These are phyloP conservation scores for Ashinkailepas kermadecensis DNA, from an alignment of 2,888 invertebrate genomes.

Conservation along the genomic window DNA sequence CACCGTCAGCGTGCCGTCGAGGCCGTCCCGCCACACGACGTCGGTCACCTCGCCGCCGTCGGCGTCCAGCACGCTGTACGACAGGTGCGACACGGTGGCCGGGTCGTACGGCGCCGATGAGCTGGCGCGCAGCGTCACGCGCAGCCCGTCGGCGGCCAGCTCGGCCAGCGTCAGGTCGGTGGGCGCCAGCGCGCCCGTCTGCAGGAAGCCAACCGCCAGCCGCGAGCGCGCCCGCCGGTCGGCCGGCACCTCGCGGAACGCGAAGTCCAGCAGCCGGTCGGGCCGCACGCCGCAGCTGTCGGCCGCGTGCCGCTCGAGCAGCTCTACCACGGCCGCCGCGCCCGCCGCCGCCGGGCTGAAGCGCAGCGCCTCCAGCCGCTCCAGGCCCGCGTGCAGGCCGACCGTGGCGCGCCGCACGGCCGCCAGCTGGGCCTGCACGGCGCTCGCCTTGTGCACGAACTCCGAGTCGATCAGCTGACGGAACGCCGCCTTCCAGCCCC, in stretches of 20 bases:
- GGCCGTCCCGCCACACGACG: not conserved
- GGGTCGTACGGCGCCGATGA: not conserved
- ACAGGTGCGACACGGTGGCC: not conserved
- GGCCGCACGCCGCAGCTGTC: constrained; percentile 1
- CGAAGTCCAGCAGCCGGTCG: not conserved
- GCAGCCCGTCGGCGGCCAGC: not conserved
- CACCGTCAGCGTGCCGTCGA: not conserved
- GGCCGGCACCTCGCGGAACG: not conserved
- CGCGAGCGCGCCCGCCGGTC: constrained; percentile 10
- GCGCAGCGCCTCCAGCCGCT: not conserved
- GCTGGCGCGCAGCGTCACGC: not conserved
- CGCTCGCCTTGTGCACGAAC: not conserved
- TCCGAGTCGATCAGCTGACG: not conserved
- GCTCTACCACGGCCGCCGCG: not conserved
- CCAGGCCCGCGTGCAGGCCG: not conserved
- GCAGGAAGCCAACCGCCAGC: not conserved
- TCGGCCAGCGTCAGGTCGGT: not conserved
- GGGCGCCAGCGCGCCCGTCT: not conserved
- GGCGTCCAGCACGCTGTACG: constrained; percentile 1
- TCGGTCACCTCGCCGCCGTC: not conserved
- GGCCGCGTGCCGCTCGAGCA: not conserved
- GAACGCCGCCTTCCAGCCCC: not conserved
- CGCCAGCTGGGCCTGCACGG: not conserved
- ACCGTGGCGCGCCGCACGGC: not conserved
- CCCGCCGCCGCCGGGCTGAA: not conserved